Evolutionary conservation across 2,888 invertebrate species (phyloP).

Genomic region (Homarus gammarus): DNA sequence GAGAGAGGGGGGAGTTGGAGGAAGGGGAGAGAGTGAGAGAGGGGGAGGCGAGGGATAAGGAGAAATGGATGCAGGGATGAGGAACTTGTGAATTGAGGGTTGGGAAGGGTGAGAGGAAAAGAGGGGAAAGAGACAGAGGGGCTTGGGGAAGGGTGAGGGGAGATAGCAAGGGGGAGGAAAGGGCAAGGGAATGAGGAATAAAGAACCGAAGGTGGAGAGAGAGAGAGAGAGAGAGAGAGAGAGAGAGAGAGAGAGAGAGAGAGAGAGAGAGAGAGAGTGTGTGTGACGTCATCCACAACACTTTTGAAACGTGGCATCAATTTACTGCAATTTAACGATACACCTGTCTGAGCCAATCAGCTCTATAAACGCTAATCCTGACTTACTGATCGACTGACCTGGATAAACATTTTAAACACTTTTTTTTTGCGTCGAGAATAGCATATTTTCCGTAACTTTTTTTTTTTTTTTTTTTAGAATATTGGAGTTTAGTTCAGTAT

Average conservation of each 20-base stretch:
- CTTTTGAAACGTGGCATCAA: not conserved
- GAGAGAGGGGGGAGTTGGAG: not conserved
- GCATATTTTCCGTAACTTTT: too few species aligned
- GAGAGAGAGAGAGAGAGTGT: conserved; percentile 12
- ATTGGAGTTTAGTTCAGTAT: too few species aligned
- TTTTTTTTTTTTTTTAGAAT: too few species aligned
- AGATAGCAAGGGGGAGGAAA: not conserved
- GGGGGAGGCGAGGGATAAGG: not conserved
- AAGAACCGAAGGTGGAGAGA: too few species aligned
- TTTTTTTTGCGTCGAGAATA: too few species aligned
- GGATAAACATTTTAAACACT: too few species aligned
- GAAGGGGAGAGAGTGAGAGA: not conserved
- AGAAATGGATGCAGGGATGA: too few species aligned
- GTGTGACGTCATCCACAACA: not conserved
- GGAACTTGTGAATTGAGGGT: not conserved
- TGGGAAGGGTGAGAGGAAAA: conserved; percentile 23
- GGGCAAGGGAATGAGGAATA: conserved; percentile 29
- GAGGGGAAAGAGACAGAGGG: not conserved
- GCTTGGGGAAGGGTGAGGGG: not conserved
- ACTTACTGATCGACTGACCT: too few species aligned
- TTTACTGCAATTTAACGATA: too few species aligned
- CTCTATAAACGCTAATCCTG: too few species aligned
- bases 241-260: not conserved
- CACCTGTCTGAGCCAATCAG: too few species aligned
- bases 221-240: conserved; percentile 12